A percentile compares a stretch with the other conserved stretches of the same genome.
phyloP scores from a whole-genome alignment of 2,888 invertebrate genomes.

The Melikaiella ostensackeni region DNA sequence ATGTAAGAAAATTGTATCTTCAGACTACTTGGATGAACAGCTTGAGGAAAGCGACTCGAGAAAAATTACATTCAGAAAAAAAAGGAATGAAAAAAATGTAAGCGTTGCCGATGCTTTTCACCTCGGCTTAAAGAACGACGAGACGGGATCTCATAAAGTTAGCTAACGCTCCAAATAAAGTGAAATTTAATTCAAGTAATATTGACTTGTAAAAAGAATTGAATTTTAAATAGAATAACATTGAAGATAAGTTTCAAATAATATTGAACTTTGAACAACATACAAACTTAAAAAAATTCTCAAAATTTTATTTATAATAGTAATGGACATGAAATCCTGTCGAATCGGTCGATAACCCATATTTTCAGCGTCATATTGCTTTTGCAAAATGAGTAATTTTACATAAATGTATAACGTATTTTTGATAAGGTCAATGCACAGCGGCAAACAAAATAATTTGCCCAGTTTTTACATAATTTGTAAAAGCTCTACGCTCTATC shows the following conservation, averaged over 20 bases:
- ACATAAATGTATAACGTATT: conserved; percentile 24
- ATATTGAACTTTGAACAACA: no score
- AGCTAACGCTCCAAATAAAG: conserved; percentile 43
- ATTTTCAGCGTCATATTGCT: conserved; percentile 61
- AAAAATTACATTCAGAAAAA: neutral
- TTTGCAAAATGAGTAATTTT: conserved; percentile 61
- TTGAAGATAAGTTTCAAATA: neutral
- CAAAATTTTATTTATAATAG: neutral
- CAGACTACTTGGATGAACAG: conserved; percentile 2
- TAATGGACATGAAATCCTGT: conserved; percentile 49
- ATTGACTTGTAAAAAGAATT: neutral
- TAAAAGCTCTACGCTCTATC: conserved; percentile 70
- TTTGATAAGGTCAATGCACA: neutral
- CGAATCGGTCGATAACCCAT: conserved; percentile 47
- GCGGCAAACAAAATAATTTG: conserved; percentile 2
- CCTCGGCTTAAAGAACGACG: conserved; percentile 44
- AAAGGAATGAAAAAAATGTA: conserved; percentile 5
- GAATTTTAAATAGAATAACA: neutral
- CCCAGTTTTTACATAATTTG: conserved; percentile 62
- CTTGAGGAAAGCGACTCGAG: neutral
- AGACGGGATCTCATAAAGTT: conserved; percentile 55
- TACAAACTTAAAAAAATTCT: neutral
- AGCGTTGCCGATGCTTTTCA: conserved; percentile 58
- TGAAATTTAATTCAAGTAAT: neutral
- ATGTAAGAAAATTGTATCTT: conserved; percentile 17